Conservation (phyloP, 1,140 invertebrate species). For the Cherax quadricarinatus region DNA sequence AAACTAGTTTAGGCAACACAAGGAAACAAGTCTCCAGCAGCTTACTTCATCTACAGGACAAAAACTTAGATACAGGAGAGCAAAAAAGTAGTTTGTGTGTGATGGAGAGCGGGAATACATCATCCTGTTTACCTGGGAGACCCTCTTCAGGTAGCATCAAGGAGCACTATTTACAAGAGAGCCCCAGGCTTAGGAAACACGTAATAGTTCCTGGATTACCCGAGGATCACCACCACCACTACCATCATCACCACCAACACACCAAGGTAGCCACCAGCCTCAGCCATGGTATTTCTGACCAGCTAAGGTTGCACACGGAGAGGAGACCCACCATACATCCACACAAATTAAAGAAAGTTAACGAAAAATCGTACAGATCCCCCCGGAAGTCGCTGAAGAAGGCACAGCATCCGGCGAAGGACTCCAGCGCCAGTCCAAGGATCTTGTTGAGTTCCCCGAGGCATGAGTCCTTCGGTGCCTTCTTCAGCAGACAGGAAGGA, state of each 20-base stretch:
- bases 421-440: constrained; percentile 20
- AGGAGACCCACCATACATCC: neutral
- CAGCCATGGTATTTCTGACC: neutral
- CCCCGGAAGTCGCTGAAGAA: constrained; percentile 21
- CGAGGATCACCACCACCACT: constrained; percentile 3
- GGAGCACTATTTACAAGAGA: no score
- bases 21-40: neutral
- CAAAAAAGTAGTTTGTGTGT: no score
- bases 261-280: neutral
- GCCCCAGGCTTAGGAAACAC: no score
- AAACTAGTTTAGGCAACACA: neutral
- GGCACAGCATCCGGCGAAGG: neutral
- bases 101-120: no score
- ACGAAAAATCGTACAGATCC: neutral
- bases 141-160: no score
- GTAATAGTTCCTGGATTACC: no score
- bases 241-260: constrained; percentile 16
- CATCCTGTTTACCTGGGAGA: no score
- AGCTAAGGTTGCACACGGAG: neutral
- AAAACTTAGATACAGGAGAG: no score
- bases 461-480: neutral
- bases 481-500: constrained; percentile 15
- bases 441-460: constrained; percentile 12
- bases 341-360: neutral
- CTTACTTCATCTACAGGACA: no score